phyloP scores from a whole-genome alignment of 2,797 vertebrate species.

The Forpus xanthops region DNA sequence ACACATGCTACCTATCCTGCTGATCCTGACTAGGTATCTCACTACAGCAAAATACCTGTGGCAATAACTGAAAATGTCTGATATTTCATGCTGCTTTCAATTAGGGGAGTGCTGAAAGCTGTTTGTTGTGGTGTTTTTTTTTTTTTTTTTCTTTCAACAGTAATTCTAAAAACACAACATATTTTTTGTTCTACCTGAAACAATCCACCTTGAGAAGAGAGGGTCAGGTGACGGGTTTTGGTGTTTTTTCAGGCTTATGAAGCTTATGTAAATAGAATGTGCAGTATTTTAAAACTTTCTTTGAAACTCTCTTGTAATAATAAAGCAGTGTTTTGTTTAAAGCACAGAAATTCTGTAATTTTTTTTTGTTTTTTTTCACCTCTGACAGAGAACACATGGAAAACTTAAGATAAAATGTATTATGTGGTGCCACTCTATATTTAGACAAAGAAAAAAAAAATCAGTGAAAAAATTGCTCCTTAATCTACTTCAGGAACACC shows the following conservation, averaged over 20 bases:
- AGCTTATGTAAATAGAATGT: not conserved
- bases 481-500: not conserved
- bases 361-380: not conserved
- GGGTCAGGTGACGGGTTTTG: fast-evolving
- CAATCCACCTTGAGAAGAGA: fast-evolving
- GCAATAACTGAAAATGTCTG: not conserved
- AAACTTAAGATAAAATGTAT: not conserved
- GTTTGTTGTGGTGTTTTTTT: too few relatives aligned
- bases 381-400: not conserved
- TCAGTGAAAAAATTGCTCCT: not conserved
- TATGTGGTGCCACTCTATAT: not conserved
- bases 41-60: not conserved
- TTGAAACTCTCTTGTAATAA: not conserved
- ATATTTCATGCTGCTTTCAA: not conserved
- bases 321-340: not conserved
- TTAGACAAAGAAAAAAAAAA: not conserved
- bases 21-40: not conserved
- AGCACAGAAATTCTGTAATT: not conserved
- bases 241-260: not conserved
- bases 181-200: not conserved
- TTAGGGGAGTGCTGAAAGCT: not conserved
- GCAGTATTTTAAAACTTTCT: not conserved
- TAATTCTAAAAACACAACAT: not conserved
- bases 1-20: not conserved
- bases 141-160: not conserved